These are phyloP conservation scores for Hypsopygia costalis DNA, from an alignment of 2,888 invertebrate species.

Conservation along the genomic window DNA sequence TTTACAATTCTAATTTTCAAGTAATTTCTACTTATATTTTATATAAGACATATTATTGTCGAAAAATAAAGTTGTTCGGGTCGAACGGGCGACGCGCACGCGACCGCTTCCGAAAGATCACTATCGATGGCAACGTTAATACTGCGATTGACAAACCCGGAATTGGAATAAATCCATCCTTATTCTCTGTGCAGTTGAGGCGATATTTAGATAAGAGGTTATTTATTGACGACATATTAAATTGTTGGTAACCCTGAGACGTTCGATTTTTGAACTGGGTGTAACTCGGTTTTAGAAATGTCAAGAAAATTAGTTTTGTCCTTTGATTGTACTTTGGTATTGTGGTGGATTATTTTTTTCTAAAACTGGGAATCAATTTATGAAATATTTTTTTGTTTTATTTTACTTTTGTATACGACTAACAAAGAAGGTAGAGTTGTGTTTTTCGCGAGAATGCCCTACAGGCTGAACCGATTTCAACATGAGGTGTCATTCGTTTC, in stretches of 20 bases:
- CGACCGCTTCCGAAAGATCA: constrained; percentile 55
- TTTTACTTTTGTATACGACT: no score
- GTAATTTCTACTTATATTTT: constrained; percentile 53
- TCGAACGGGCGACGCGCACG: constrained; percentile 52
- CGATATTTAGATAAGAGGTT: neutral
- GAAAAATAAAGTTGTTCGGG: constrained; percentile 70
- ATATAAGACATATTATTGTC: constrained; percentile 48
- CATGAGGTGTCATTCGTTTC: no score
- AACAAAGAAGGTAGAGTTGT: no score
- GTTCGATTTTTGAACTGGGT: constrained; percentile 47
- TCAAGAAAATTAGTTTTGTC: no score
- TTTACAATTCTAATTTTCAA: constrained; percentile 62
- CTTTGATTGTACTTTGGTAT: no score
- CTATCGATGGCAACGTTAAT: constrained; percentile 55
- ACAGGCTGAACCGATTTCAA: no score
- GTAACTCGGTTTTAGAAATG: neutral
- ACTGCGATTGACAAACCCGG: constrained; percentile 33
- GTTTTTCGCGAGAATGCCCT: no score
- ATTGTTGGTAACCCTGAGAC: constrained; percentile 28
- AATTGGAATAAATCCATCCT: constrained; percentile 29
- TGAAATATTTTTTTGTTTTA: no score
- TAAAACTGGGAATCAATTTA: no score
- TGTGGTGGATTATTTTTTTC: no score
- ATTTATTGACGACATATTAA: neutral
- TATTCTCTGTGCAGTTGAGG: constrained; percentile 24